Evolutionary conservation across 2,113 vertebrate species (phyloP).

Genomic region (Desmodus rotundus): DNA sequence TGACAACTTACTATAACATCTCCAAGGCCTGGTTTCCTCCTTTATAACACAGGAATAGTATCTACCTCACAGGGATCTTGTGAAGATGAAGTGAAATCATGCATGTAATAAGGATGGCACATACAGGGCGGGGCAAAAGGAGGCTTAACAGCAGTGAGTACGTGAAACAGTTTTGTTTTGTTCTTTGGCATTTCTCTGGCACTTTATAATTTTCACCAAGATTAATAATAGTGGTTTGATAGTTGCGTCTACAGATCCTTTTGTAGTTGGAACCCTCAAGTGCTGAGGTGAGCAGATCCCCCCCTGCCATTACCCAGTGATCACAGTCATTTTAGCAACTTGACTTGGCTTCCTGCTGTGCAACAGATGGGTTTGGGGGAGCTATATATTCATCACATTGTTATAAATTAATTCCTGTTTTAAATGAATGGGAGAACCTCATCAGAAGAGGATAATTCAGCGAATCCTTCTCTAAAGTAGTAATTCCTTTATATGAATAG

Average conservation of each 20-base stretch:
- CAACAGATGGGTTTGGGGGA: constrained; percentile 32
- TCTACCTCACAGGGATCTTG: neutral
- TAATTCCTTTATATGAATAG: constrained; percentile 54
- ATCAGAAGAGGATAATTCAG: constrained; percentile 45
- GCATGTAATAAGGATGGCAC: neutral
- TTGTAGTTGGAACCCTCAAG: neutral
- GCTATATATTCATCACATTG: constrained; percentile 40
- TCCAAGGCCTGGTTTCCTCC: neutral
- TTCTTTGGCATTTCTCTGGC: neutral
- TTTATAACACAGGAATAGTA: neutral
- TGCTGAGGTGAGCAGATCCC: constrained; percentile 32
- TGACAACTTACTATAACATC: neutral
- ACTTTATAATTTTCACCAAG: neutral
- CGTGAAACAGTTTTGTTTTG: neutral
- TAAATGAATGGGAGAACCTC: constrained; percentile 38
- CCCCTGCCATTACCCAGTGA: constrained; percentile 41
- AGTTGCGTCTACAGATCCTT: neutral
- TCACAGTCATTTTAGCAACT: constrained; percentile 58
- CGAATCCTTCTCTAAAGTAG: constrained; percentile 44
- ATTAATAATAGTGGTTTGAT: neutral
- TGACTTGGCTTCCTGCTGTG: constrained; percentile 54
- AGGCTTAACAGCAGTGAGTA: neutral
- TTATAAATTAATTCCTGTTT: constrained; percentile 65
- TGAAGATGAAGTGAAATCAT: neutral
- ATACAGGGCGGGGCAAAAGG: neutral